phyloP scores from a whole-genome alignment of 1,140 invertebrate genomes.

The Rhyzopertha dominica region DNA sequence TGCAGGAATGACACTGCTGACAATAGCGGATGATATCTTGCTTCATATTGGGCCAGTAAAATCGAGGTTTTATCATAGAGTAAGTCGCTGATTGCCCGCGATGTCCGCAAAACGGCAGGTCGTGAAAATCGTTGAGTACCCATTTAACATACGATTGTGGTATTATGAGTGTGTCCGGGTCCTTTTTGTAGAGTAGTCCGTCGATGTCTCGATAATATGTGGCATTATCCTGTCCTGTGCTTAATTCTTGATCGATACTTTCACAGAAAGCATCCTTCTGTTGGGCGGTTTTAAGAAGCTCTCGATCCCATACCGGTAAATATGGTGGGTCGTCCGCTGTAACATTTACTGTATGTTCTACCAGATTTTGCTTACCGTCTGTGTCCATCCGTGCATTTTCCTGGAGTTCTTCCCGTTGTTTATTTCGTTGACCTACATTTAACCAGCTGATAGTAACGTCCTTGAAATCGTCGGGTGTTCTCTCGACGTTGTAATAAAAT shows the following conservation, averaged over 20 bases:
- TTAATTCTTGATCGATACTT: background rate
- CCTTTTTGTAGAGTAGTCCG: background rate
- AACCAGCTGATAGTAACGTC: too few relatives aligned
- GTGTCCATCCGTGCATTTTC: too few relatives aligned
- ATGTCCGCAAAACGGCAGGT: slow-evolving; percentile 6
- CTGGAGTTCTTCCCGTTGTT: too few relatives aligned
- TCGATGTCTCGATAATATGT: slow-evolving; percentile 1
- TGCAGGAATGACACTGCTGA: slow-evolving; percentile 7
- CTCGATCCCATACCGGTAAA: slow-evolving; percentile 1
- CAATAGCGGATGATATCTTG: slow-evolving; percentile 12
- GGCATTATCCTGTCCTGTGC: background rate
- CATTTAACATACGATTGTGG: background rate
- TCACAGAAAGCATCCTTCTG: background rate
- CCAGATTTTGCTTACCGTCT: too few relatives aligned
- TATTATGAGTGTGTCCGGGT: slow-evolving; percentile 1
- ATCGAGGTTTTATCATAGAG: background rate
- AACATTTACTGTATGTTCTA: too few relatives aligned
- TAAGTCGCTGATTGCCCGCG: slow-evolving; percentile 5
- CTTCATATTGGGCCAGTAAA: slow-evolving; percentile 10
- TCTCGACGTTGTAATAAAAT: too few relatives aligned
- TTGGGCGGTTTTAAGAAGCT: slow-evolving; percentile 1
- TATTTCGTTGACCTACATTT: too few relatives aligned
- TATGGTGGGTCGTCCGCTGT: too few relatives aligned
- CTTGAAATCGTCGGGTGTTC: too few relatives aligned
- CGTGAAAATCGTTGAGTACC: slow-evolving; percentile 6